A percentile compares a stretch with the other conserved stretches of the same genome.
Conservation (phyloP, 2,797 vertebrate genomes). For the Phoebastria nigripes region DNA sequence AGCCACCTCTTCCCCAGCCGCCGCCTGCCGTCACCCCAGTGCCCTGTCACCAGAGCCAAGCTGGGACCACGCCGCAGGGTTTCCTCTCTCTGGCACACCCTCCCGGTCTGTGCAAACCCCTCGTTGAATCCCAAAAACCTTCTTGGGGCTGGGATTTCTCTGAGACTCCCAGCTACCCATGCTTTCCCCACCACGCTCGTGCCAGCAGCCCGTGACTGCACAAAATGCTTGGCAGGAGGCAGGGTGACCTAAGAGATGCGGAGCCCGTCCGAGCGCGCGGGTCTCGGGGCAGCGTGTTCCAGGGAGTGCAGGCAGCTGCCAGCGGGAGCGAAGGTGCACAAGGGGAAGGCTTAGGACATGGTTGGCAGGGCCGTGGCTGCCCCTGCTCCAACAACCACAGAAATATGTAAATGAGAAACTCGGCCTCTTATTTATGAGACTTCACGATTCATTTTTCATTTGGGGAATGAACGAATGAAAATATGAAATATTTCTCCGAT, state of each 20-base stretch:
- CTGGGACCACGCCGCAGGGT: fast-evolving
- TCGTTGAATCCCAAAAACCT: not conserved
- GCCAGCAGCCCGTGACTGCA: slow-evolving; percentile 8
- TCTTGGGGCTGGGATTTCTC: not conserved
- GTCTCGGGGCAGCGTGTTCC: not conserved
- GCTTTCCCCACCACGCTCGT: fast-evolving
- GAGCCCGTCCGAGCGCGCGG: not conserved
- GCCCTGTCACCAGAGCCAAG: not conserved
- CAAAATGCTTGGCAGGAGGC: not conserved
- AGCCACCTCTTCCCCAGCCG: not conserved
- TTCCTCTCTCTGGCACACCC: not conserved
- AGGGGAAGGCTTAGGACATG: slow-evolving; percentile 47
- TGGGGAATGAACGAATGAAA: slow-evolving; percentile 61
- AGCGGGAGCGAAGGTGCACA: not conserved
- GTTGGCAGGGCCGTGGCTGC: slow-evolving; percentile 22
- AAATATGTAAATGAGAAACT: slow-evolving; percentile 66
- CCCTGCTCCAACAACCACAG: slow-evolving; percentile 56
- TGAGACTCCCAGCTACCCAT: not conserved
- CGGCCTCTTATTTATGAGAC: slow-evolving; percentile 55
- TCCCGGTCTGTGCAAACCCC: not conserved
- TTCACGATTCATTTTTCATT: slow-evolving; percentile 54
- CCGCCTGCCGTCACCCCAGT: fast-evolving
- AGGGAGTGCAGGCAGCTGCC: not conserved
- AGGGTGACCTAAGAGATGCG: not conserved
- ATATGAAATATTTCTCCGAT: slow-evolving; percentile 62